phyloP scores from a whole-genome alignment of 2,797 vertebrate species.

The Rousettus madagascariensis region DNA sequence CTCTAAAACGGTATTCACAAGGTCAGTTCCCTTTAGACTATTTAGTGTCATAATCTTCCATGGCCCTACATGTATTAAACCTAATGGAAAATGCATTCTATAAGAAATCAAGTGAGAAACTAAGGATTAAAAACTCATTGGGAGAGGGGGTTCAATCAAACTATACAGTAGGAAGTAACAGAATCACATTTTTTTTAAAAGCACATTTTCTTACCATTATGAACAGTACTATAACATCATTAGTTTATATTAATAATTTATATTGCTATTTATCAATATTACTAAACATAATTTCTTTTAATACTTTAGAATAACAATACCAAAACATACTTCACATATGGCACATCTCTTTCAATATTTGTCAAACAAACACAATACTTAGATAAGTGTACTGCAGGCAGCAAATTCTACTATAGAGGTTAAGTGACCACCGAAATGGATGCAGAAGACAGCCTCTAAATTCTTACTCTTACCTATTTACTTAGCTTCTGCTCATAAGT shows the following conservation, averaged over 20 bases:
- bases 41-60: neutral
- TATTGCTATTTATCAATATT: neutral
- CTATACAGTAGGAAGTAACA: neutral
- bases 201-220: neutral
- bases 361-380: neutral
- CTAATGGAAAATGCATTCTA: neutral
- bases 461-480: neutral
- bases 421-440: neutral
- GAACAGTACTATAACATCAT: neutral
- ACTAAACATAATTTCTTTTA: constrained; percentile 23
- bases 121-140: neutral
- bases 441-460: neutral
- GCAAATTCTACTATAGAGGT: neutral
- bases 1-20: neutral
- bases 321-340: neutral
- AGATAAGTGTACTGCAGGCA: neutral
- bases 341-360: constrained; percentile 10
- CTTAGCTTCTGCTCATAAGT: neutral
- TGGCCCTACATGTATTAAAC: neutral
- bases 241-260: neutral
- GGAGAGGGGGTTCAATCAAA: neutral
- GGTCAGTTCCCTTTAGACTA: neutral
- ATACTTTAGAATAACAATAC: neutral
- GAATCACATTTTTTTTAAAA: neutral
- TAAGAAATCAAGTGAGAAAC: neutral